phyloP scores from a whole-genome alignment of 2,888 invertebrate species.

The Callimorpha dominula region DNA sequence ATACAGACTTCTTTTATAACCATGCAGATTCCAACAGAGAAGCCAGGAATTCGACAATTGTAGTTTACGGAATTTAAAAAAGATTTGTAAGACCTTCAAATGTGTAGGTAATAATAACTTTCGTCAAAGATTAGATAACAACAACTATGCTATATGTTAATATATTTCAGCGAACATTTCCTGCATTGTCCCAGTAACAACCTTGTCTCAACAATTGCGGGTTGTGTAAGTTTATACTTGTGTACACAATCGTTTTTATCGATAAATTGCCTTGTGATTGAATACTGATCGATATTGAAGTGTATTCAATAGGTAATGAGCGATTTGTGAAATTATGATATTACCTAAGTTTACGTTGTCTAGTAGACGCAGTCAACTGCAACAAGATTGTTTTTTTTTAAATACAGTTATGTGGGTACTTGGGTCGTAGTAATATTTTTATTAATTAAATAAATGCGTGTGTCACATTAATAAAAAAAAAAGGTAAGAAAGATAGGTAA shows the following conservation, averaged over 20 bases:
- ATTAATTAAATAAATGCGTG: no score
- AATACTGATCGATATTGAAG: constrained; percentile 17
- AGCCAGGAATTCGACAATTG: neutral
- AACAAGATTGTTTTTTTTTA: neutral
- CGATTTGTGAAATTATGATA: constrained; percentile 7
- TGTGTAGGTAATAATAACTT: neutral
- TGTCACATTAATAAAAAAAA: no score
- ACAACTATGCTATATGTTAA: neutral
- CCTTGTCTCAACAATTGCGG: constrained; percentile 44
- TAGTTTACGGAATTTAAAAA: neutral
- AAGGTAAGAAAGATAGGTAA: no score
- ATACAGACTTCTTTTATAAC: neutral
- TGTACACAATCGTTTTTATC: constrained; percentile 38
- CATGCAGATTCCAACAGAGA: neutral
- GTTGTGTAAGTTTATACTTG: constrained; percentile 43
- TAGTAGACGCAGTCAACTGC: neutral
- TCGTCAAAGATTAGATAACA: neutral
- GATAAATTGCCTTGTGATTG: constrained; percentile 38
- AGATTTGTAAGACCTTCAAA: neutral
- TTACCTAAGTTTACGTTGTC: neutral
- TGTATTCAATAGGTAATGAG: constrained; percentile 7
- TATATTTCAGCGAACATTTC: neutral
- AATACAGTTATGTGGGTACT: no score
- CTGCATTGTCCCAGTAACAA: constrained; percentile 36
- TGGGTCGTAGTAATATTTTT: no score